Conservation (phyloP, 2,113 vertebrate genomes). For the Xiphophorus maculatus region DNA sequence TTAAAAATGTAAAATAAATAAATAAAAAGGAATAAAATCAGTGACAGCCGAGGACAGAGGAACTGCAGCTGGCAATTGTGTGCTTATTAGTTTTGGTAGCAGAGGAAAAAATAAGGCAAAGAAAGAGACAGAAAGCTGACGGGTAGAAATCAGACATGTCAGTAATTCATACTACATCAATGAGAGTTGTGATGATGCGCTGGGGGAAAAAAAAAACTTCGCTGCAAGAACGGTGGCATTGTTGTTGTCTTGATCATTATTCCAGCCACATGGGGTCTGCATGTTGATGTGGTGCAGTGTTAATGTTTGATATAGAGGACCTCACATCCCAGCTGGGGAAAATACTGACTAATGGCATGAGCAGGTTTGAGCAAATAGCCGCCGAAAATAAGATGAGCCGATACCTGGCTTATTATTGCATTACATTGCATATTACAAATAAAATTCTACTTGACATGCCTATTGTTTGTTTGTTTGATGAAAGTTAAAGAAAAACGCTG, state of each 20-base stretch:
- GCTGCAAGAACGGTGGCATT: slow-evolving; percentile 53
- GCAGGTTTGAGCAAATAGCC: slow-evolving; percentile 22
- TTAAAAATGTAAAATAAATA: too few relatives aligned
- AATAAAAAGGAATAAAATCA: not conserved
- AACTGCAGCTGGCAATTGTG: slow-evolving; percentile 8
- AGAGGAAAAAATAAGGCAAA: slow-evolving; percentile 24
- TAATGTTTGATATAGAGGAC: slow-evolving; percentile 47
- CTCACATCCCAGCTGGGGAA: slow-evolving; percentile 45
- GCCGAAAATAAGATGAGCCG: not conserved
- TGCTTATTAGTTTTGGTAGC: slow-evolving; percentile 36
- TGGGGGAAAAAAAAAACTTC: slow-evolving; percentile 20
- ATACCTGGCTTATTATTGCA: not conserved
- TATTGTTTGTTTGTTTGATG: not conserved
- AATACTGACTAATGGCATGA: slow-evolving; percentile 17
- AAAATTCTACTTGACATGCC: not conserved
- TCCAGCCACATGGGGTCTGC: slow-evolving; percentile 51
- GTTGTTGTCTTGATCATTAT: slow-evolving; percentile 69
- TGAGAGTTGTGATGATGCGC: slow-evolving; percentile 46
- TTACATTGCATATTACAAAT: slow-evolving; percentile 11
- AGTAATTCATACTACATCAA: slow-evolving; percentile 55
- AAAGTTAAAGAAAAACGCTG: too few relatives aligned
- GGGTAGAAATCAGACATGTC: slow-evolving; percentile 56
- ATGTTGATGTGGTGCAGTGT: slow-evolving; percentile 39
- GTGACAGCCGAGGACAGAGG: slow-evolving; percentile 15
- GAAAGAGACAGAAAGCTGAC: slow-evolving; percentile 42